phyloP scores from a whole-genome alignment of 2,888 invertebrate genomes.

The Euplagia quadripunctaria region DNA sequence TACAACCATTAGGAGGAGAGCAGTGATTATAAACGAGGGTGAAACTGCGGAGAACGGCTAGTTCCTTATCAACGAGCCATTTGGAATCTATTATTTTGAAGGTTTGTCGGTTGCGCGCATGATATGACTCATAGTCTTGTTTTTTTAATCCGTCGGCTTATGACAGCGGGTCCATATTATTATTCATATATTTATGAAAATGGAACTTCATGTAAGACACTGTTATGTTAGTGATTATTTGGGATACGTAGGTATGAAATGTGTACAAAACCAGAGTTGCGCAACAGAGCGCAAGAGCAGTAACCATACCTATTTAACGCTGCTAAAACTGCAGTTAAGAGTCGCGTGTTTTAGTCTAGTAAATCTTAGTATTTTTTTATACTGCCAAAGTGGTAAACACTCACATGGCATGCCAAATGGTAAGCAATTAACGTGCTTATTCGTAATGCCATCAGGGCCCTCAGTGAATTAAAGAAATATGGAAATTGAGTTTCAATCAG shows the following conservation, averaged over 20 bases:
- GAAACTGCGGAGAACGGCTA: not conserved
- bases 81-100: not conserved
- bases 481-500: not conserved
- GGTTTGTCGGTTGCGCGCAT: not conserved
- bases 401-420: not conserved
- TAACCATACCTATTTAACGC: not conserved
- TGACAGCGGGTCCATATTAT: not conserved
- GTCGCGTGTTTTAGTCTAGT: not conserved
- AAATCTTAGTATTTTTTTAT: not conserved
- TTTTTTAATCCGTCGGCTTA: not conserved
- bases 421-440: not conserved
- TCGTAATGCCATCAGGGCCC: not conserved
- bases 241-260: not conserved
- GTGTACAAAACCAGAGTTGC: not conserved
- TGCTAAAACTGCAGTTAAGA: not conserved
- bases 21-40: not conserved
- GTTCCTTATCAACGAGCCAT: not conserved
- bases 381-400: not conserved
- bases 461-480: not conserved
- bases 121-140: conserved; percentile 9
- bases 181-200: conserved; percentile 2
- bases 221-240: not conserved
- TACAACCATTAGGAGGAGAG: not conserved
- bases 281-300: not conserved
- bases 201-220: not conserved